phyloP scores from a whole-genome alignment of 2,888 invertebrate genomes.

The Clostera curtula region DNA sequence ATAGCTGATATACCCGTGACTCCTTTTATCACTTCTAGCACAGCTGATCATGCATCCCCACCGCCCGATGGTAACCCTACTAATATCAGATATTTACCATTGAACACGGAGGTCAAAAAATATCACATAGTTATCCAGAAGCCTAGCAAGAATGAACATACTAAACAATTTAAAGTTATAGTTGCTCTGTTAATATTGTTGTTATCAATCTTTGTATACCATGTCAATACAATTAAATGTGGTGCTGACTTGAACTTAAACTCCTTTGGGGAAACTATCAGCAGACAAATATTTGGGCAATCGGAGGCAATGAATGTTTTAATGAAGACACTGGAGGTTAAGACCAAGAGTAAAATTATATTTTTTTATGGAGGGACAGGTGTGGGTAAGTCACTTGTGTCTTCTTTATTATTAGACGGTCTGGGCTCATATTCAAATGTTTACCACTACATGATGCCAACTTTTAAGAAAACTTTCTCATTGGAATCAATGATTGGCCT shows the following conservation, averaged over 20 bases:
- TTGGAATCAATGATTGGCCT: constrained; percentile 48
- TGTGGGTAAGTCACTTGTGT: constrained; percentile 57
- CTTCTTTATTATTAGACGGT: constrained; percentile 43
- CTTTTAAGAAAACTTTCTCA: constrained; percentile 41
- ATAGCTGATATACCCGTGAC: constrained; percentile 1
- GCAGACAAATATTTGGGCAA: constrained; percentile 49
- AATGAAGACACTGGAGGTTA: constrained; percentile 30
- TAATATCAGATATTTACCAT: neutral
- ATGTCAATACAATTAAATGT: constrained; percentile 37
- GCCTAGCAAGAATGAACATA: constrained; percentile 11
- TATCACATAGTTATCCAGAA: constrained; percentile 30
- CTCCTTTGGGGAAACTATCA: constrained; percentile 28
- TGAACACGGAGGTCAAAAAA: constrained; percentile 15
- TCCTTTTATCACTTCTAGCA: no score
- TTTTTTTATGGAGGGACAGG: constrained; percentile 62
- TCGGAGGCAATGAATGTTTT: constrained; percentile 34
- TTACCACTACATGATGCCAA: constrained; percentile 60
- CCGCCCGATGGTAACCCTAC: no score
- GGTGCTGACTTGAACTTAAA: constrained; percentile 31
- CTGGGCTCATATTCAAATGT: constrained; percentile 44
- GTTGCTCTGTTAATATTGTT: constrained; percentile 18
- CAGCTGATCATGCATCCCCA: no score
- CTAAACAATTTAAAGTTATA: constrained; percentile 15
- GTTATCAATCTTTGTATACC: constrained; percentile 31
- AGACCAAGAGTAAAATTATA: constrained; percentile 40